Conservation (phyloP, 53 echinoderm and acorn worm genomes). For the Hippasteria phrygiana region DNA sequence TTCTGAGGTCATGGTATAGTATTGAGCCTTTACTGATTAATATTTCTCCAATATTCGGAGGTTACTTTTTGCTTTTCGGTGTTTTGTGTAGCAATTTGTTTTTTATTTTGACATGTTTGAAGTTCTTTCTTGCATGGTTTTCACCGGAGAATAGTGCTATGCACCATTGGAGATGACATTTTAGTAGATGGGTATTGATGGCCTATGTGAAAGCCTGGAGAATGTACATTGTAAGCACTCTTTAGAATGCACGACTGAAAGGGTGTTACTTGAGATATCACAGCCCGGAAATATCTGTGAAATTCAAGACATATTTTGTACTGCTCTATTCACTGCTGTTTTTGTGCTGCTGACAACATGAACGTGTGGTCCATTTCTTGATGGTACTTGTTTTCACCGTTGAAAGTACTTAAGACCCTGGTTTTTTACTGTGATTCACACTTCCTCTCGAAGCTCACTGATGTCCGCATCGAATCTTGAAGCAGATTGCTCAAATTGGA, state of each 20-base stretch:
- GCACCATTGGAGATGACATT: constrained; percentile 22
- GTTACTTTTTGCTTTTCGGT: background rate
- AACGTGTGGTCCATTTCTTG: constrained; percentile 11
- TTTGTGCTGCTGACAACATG: constrained; percentile 38
- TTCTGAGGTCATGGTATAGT: background rate
- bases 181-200: constrained; percentile 21
- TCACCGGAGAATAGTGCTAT: constrained; percentile 15
- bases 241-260: background rate
- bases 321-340: constrained; percentile 7
- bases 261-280: constrained; percentile 45
- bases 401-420: constrained; percentile 21
- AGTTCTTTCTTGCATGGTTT: background rate
- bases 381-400: background rate
- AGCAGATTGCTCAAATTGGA: background rate
- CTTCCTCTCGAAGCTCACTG: constrained; percentile 1
- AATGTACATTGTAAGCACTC: constrained; percentile 17
- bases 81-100: background rate
- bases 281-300: constrained; percentile 52
- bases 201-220: constrained; percentile 29
- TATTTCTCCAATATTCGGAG: too few relatives aligned
- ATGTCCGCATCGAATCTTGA: background rate
- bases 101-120: background rate
- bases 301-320: constrained; percentile 42
- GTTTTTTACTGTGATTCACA: background rate
- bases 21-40: background rate